phyloP scores from a whole-genome alignment of 1,140 invertebrate species.

The Colletes gigas region DNA sequence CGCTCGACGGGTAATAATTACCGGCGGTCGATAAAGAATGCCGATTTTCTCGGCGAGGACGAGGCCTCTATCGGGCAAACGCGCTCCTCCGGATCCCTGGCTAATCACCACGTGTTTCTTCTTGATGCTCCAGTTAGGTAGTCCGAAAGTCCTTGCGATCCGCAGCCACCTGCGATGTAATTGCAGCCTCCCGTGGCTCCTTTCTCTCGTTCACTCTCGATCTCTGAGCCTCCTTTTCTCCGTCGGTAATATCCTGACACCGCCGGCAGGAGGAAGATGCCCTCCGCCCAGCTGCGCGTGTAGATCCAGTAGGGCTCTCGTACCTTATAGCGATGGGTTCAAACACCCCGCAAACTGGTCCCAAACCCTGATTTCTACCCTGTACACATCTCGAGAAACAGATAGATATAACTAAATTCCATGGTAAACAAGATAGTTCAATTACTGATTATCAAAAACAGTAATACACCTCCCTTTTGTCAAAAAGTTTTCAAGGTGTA shows the following conservation, averaged over 20 bases:
- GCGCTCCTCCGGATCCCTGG: conserved; percentile 6
- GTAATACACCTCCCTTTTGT: no score
- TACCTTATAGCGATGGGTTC: neutral
- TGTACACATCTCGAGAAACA: no score
- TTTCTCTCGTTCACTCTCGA: conserved; percentile 23
- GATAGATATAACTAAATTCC: no score
- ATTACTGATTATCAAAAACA: no score
- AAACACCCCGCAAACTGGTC: no score
- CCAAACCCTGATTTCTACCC: no score
- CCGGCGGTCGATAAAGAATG: conserved; percentile 47
- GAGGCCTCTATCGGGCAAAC: conserved; percentile 19
- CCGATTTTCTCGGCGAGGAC: conserved; percentile 24
- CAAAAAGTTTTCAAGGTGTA: no score
- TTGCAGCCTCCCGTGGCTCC: conserved; percentile 57
- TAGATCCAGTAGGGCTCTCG: conserved; percentile 15
- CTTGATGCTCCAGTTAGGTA: conserved; percentile 72
- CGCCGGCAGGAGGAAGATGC: conserved; percentile 27
- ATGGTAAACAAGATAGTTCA: no score
- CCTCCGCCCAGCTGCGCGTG: conserved; percentile 3
- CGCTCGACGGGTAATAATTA: conserved; percentile 61
- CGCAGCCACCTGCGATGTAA: conserved; percentile 68
- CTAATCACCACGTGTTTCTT: conserved; percentile 69
- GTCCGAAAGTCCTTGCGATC: conserved; percentile 52
- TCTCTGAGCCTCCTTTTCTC: conserved; percentile 11
- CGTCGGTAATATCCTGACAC: conserved; percentile 53